Evolutionary conservation across 2,113 vertebrate species (phyloP).

Genomic region (Triplophysa tibetana): DNA sequence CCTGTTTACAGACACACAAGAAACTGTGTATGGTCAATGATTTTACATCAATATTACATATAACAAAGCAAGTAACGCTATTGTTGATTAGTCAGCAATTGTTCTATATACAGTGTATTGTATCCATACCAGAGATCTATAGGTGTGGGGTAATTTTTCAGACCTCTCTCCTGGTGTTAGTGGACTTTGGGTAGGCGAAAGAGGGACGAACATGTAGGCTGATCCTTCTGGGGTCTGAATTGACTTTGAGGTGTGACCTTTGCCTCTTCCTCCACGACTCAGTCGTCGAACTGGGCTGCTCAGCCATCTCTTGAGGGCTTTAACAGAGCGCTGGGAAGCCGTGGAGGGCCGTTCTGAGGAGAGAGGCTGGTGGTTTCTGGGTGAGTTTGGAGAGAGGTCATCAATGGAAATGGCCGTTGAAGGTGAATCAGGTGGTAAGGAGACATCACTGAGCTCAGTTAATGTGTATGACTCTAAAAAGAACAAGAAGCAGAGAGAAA

Average conservation of each 20-base stretch:
- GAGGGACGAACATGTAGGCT: constrained; percentile 3
- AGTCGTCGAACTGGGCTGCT: constrained; percentile 77
- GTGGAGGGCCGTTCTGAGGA: constrained; percentile 74
- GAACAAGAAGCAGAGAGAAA: neutral
- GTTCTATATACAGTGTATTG: neutral
- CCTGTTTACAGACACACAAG: constrained; percentile 13
- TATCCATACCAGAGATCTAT: constrained; percentile 30
- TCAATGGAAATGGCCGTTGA: neutral
- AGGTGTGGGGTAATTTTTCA: neutral
- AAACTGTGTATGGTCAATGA: neutral
- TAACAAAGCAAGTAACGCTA: neutral
- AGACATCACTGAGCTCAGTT: constrained; percentile 55
- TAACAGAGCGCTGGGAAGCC: constrained; percentile 70
- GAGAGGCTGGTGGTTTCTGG: neutral
- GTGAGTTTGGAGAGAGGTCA: constrained; percentile 11
- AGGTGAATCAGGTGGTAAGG: constrained; percentile 3
- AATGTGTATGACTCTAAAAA: constrained; percentile 75
- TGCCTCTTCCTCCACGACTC: constrained; percentile 63
- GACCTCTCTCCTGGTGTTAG: neutral
- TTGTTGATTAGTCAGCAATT: no score
- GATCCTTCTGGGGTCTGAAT: constrained; percentile 18
- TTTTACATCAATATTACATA: neutral
- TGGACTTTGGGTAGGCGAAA: constrained; percentile 11
- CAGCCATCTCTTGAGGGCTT: constrained; percentile 80
- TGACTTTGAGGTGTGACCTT: constrained; percentile 58